A percentile compares a stretch with the other conserved stretches of the same genome.
Conservation (phyloP, 2,888 invertebrate species). For the Microctonus hyperodae region DNA sequence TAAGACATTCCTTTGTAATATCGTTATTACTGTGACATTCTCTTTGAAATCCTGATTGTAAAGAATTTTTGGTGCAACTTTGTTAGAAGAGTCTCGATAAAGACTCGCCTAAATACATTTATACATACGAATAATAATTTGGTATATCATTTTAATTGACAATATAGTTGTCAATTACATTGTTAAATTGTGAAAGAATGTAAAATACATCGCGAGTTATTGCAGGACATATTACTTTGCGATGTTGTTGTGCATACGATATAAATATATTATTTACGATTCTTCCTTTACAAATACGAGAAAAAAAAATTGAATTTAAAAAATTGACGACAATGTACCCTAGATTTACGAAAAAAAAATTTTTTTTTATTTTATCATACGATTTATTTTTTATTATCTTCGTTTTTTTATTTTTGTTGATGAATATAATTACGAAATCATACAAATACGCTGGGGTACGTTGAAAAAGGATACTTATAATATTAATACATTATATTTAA, state of each 20-base stretch:
- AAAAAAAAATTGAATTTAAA: not conserved
- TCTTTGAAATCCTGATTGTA: slow-evolving; percentile 53
- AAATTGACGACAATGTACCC: not conserved
- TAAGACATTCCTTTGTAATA: slow-evolving; percentile 59
- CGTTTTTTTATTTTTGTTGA: slow-evolving; percentile 38
- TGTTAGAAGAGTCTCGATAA: too few species aligned
- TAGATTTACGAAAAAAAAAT: not conserved
- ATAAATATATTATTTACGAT: slow-evolving; percentile 4
- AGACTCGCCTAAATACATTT: too few species aligned
- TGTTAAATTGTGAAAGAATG: not conserved
- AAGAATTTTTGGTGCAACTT: not conserved
- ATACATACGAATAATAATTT: not conserved
- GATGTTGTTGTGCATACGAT: not conserved
- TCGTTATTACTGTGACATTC: slow-evolving; percentile 59
- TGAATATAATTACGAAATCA: slow-evolving; percentile 35
- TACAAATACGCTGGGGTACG: slow-evolving; percentile 37
- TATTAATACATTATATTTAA: slow-evolving; percentile 40
- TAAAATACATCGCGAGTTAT: slow-evolving; percentile 25
- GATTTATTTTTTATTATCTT: not conserved
- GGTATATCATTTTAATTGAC: not conserved
- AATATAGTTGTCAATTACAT: not conserved
- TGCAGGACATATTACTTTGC: slow-evolving; percentile 27
- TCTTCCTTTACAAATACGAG: not conserved
- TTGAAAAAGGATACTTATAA: slow-evolving; percentile 54
- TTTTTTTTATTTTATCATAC: not conserved